Evolutionary conservation across 2,888 invertebrate genomes (phyloP), one percentile per base, ranked within the genome.

Genomic region (Hymenopus coronatus): DNA sequence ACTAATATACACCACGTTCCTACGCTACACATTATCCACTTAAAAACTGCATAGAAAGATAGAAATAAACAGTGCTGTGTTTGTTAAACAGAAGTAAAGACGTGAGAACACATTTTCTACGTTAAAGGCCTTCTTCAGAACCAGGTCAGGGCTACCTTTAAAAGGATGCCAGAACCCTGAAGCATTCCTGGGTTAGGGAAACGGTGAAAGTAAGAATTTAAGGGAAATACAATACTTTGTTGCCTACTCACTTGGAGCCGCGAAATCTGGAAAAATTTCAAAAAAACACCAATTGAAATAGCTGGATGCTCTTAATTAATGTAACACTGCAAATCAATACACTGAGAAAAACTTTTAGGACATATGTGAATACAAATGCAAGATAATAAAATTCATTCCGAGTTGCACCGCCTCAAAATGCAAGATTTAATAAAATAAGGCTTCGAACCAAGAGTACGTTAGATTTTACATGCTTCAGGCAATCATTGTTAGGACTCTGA

Each of bases 201-300:
- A 70, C 15, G 54, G 4, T 20, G 54, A 70, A 70, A 70, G 20
- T 70, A 70, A 20, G 54, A 70, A 70, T 70, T 70, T 70, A 1
- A 70, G 20, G 20, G 20, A 70, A 70, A 70, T 20, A 20, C 20
- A 70, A 8, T 54, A 70, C 20, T 70, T 70, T 83, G 81, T 25
- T 28, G 89, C 93, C 93, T 93, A 93, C 93, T 93, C 93, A 93
- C 93, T 92, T 93, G 93, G 92, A 91, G 93, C 93, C 93, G 93
- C 92, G 93, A 93, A 93, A 92, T 93, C 93, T 93, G 93, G 91
- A 92, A 93, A 93, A 92, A 93, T 92, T 91, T 93, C 92, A 92
- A 90, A 90, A 90, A 91, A 92, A 88, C 90, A 92, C 91, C 92
- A 90, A 92, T 92, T 30, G 27, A 33, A 25, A 46, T 30, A 85